phyloP scores from a whole-genome alignment of 2,888 invertebrate species.

The Polyommatus iphigenia region DNA sequence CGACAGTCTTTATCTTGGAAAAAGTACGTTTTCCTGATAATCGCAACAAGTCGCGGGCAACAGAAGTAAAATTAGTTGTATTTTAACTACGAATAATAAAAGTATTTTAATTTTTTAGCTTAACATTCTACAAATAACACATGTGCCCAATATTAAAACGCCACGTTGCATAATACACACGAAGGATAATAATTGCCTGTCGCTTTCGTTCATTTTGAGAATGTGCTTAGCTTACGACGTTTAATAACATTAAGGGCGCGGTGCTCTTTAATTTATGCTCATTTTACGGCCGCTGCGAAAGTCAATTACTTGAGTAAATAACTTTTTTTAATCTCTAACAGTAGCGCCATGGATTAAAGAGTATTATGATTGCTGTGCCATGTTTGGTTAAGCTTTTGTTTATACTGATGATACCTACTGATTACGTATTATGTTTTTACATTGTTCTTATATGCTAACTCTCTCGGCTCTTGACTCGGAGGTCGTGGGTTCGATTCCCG shows the following conservation, averaged over 20 bases:
- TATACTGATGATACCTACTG: too few species aligned
- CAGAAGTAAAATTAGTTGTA: too few species aligned
- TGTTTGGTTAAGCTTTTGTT: neutral
- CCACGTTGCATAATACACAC: neutral
- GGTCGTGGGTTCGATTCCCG: too few species aligned
- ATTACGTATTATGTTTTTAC: too few species aligned
- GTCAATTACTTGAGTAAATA: slow-evolving; percentile 15
- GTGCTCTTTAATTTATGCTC: neutral
- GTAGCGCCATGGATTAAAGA: neutral
- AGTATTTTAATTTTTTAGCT: too few species aligned
- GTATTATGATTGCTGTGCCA: neutral
- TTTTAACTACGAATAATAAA: too few species aligned
- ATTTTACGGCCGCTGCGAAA: neutral
- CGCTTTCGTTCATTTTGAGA: slow-evolving; percentile 3
- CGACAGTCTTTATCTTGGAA: too few species aligned
- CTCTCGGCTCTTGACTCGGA: too few species aligned
- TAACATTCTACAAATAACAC: too few species aligned
- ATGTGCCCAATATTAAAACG: neutral
- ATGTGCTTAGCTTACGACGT: neutral
- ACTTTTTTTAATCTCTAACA: neutral
- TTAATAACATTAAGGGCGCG: slow-evolving; percentile 10
- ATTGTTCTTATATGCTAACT: too few species aligned
- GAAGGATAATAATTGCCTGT: neutral
- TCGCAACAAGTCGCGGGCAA: too few species aligned
- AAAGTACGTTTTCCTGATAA: too few species aligned